Evolutionary conservation across 2,888 invertebrate species (phyloP).

Genomic region (Bedellia somnulentella): DNA sequence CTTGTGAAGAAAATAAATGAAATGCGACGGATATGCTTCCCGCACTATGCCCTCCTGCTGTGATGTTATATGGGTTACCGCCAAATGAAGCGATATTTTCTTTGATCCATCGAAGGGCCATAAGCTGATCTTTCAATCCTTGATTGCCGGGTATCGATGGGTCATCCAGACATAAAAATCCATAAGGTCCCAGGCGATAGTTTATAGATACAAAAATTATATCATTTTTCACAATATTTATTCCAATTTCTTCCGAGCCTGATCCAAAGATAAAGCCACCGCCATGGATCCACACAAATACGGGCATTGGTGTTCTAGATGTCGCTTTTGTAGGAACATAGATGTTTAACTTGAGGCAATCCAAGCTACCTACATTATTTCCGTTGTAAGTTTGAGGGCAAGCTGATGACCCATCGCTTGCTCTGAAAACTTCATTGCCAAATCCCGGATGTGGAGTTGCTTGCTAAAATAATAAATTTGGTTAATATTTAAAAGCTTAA

Average conservation of each 20-base stretch:
- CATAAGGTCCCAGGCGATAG: conserved; percentile 45
- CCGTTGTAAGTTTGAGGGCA: conserved; percentile 6
- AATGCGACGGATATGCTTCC: conserved; percentile 35
- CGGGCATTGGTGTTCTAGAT: conserved; percentile 5
- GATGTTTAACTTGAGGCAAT: conserved; percentile 7
- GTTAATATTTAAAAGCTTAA: neutral
- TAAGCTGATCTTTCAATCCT: conserved; percentile 42
- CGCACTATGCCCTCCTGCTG: conserved; percentile 38
- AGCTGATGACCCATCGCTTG: conserved; percentile 10
- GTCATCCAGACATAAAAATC: conserved; percentile 40
- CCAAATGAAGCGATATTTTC: conserved; percentile 40
- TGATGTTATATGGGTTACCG: conserved; percentile 43
- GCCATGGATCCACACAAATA: conserved; percentile 16
- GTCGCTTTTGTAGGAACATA: conserved; percentile 7
- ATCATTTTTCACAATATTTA: conserved; percentile 30
- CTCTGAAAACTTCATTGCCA: conserved; percentile 29
- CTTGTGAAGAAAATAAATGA: conserved; percentile 35
- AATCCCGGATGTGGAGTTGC: conserved; percentile 23
- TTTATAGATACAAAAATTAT: conserved; percentile 41
- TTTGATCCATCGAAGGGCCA: conserved; percentile 38
- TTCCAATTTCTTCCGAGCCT: conserved; percentile 24
- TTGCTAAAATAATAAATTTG: conserved; percentile 21
- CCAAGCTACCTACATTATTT: conserved; percentile 2
- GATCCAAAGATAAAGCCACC: conserved; percentile 30
- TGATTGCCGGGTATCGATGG: conserved; percentile 42